Conservation (phyloP, 2,113 vertebrate species). For the Corydoras maculifer region DNA sequence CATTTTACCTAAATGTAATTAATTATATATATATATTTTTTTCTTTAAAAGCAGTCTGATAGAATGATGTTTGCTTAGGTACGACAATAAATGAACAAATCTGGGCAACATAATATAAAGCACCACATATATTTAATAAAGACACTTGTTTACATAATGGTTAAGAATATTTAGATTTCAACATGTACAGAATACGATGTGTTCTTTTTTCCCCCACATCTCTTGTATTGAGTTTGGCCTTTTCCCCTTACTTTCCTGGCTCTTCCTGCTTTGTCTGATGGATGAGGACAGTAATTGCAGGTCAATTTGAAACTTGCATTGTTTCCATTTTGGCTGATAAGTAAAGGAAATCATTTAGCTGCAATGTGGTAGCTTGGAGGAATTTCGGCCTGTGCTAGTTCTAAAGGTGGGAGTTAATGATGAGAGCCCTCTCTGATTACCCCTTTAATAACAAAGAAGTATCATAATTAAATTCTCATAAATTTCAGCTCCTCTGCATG, state of each 20-base stretch:
- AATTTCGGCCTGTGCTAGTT: conserved; percentile 49
- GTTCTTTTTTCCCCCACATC: background rate
- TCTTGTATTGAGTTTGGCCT: background rate
- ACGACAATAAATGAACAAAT: no score
- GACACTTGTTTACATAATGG: no score
- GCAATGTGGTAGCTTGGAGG: conserved; percentile 45
- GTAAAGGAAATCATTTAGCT: conserved; percentile 45
- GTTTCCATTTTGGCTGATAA: conserved; percentile 37
- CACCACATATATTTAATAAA: no score
- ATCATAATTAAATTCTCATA: conserved; percentile 72
- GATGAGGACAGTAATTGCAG: conserved; percentile 44
- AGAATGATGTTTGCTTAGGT: no score
- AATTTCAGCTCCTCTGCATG: conserved; percentile 57
- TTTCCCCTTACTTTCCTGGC: background rate
- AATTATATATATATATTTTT: no score
- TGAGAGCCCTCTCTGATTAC: conserved; percentile 67
- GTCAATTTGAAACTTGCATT: conserved; percentile 37
- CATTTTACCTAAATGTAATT: no score
- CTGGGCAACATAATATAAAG: no score
- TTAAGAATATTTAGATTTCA: no score
- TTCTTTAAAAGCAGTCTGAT: no score
- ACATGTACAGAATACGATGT: no score
- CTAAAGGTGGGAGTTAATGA: conserved; percentile 65
- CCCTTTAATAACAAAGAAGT: conserved; percentile 65
- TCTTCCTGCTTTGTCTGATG: conserved; percentile 25